Base-by-base conservation (phyloP, 2,888 invertebrate genomes). In the Aleiodes testaceus region DNA sequence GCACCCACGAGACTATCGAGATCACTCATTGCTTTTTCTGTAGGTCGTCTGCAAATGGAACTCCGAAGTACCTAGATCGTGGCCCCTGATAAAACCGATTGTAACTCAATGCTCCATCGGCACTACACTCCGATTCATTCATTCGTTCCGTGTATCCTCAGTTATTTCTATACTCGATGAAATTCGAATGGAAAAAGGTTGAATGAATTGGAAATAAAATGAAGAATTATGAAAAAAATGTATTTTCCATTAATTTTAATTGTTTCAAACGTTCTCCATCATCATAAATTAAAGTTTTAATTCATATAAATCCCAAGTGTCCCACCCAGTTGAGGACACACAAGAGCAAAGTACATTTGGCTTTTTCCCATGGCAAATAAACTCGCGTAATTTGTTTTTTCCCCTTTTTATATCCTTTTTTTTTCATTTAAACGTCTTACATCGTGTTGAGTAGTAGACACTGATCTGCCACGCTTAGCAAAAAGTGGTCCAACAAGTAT, bases 291-390 rank as follows among this genome's bases (percentile, higher is more conserved):
- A 22, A 9, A 7, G 1, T 14, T 42, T 6, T 14, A 18, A 61
- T 44, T 44, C 20, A 45, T 64, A 64, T 45, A 20, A 20, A 64
- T 45, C 44, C 26, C 7, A 20, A 14, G 22, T 42, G 9, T 20
- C 6, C n/a, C 16, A 59, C 59, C 26, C 16, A 26, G 20, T 53
- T 26, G 12, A 53, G n/a, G 22, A 20, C 20, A 9, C 22, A 22
- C 16, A 53, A 11, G 2, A 12, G 2, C 18, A 11, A 12, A 42
- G 42, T 49, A 47, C 61, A 69, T 69, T 69, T 63, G 20, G 52
- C 61, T 69, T 63, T 69, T 69, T 69, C 69, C 50, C 63, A 61
- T 50, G 69, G 50, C 69, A 69, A 69, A 69, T 69, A 61, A 61
- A 69, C 69, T 63, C 50, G 5, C 49, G 61, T 63, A 69, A 63